phyloP scores from a whole-genome alignment of 2,888 invertebrate species.

The Acanthoscelides obtectus region DNA sequence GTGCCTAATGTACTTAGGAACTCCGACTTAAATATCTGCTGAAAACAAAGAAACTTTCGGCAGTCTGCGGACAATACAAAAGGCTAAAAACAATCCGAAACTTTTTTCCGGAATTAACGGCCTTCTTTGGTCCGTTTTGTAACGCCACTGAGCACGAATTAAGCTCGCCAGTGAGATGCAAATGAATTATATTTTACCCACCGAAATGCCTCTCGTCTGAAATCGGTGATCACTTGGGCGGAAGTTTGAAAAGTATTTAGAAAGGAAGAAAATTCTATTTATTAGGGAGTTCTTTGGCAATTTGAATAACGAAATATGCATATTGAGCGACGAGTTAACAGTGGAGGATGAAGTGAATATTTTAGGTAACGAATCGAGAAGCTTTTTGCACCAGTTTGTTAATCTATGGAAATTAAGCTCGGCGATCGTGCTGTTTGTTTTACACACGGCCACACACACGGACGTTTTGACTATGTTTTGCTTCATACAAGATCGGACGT shows the following conservation, averaged over 20 bases:
- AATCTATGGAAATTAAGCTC: background rate
- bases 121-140: background rate
- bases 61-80: background rate
- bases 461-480: too few species aligned
- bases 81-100: background rate
- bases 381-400: background rate
- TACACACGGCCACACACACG: too few species aligned
- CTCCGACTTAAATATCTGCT: constrained; percentile 1
- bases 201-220: constrained; percentile 19
- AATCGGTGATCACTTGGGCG: constrained; percentile 22
- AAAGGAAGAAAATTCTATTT: constrained; percentile 18
- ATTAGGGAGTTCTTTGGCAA: constrained; percentile 17
- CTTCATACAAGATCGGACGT: too few species aligned
- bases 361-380: background rate
- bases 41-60: background rate
- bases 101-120: background rate
- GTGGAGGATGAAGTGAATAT: background rate
- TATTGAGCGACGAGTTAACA: constrained; percentile 15
- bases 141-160: constrained; percentile 14
- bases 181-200: constrained; percentile 23
- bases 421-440: too few species aligned
- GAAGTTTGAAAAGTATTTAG: constrained; percentile 22
- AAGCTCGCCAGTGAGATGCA: constrained; percentile 15
- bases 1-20: background rate
- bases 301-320: constrained; percentile 22